phyloP scores from a whole-genome alignment of 2,797 vertebrate genomes.

The Gymnoscopelus braueri region DNA sequence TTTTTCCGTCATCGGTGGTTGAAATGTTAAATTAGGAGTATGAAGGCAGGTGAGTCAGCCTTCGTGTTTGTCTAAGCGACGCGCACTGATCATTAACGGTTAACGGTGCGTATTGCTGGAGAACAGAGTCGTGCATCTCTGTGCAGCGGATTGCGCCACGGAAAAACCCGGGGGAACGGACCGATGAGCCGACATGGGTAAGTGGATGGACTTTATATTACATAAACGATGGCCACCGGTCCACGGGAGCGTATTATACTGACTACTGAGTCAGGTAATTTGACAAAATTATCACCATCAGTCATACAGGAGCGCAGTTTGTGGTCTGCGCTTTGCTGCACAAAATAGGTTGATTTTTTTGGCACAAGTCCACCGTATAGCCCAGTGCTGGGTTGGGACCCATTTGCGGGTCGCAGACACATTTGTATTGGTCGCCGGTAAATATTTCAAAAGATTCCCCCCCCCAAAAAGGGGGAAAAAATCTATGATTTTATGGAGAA shows the following conservation, averaged over 20 bases:
- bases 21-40: conserved; percentile 21
- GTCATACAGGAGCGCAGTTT: conserved; percentile 34
- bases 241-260: neutral
- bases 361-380: conserved; percentile 35
- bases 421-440: no score
- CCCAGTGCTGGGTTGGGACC: neutral
- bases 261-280: neutral
- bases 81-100: conserved; percentile 32
- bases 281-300: conserved; percentile 6
- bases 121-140: conserved; percentile 62
- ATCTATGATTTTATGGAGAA: no score
- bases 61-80: conserved; percentile 45
- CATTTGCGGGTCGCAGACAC: no score
- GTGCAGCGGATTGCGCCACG: conserved; percentile 63
- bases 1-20: neutral
- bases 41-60: conserved; percentile 68
- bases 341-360: conserved; percentile 5
- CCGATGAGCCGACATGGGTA: conserved; percentile 79
- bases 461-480: no score
- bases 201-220: conserved; percentile 39
- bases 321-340: neutral
- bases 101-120: conserved; percentile 36
- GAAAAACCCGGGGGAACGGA: conserved; percentile 49
- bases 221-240: conserved; percentile 2
- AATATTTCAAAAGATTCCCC: no score